Conservation (phyloP, 2,888 invertebrate genomes). For the Caenorhabditis sp. region DNA sequence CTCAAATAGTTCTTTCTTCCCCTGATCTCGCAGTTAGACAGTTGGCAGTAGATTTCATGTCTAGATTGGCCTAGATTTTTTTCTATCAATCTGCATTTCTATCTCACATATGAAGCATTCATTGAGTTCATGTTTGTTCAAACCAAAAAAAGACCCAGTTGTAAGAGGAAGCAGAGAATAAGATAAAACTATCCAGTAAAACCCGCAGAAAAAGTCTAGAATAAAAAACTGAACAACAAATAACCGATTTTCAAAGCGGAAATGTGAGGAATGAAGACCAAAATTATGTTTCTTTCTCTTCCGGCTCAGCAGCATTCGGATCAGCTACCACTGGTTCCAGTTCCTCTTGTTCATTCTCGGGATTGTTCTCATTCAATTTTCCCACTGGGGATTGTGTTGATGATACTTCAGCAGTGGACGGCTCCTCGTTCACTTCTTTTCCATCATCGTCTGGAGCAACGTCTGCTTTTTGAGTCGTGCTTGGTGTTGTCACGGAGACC, state of each 20-base stretch:
- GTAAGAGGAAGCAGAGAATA: slow-evolving; percentile 1
- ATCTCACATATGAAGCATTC: neutral
- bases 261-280: neutral
- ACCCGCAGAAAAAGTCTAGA: slow-evolving; percentile 45
- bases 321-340: slow-evolving; percentile 37
- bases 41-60: slow-evolving; percentile 61
- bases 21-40: slow-evolving; percentile 71
- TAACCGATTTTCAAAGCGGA: slow-evolving; percentile 1
- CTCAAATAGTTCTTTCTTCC: slow-evolving; percentile 61
- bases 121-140: slow-evolving; percentile 12
- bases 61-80: slow-evolving; percentile 39
- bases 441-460: neutral
- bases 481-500: slow-evolving; percentile 12
- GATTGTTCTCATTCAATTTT: slow-evolving; percentile 47
- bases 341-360: slow-evolving; percentile 43
- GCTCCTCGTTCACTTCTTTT: slow-evolving; percentile 16
- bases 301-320: slow-evolving; percentile 20
- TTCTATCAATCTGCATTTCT: slow-evolving; percentile 14
- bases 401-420: slow-evolving; percentile 15
- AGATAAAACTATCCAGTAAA: slow-evolving; percentile 45
- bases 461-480: neutral
- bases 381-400: slow-evolving; percentile 41
- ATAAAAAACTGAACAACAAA: slow-evolving; percentile 25
- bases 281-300: slow-evolving; percentile 48
- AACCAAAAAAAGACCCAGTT: slow-evolving; percentile 6